Base-by-base conservation (phyloP, 1,140 invertebrate species). In the Lepidurus packardi region DNA sequence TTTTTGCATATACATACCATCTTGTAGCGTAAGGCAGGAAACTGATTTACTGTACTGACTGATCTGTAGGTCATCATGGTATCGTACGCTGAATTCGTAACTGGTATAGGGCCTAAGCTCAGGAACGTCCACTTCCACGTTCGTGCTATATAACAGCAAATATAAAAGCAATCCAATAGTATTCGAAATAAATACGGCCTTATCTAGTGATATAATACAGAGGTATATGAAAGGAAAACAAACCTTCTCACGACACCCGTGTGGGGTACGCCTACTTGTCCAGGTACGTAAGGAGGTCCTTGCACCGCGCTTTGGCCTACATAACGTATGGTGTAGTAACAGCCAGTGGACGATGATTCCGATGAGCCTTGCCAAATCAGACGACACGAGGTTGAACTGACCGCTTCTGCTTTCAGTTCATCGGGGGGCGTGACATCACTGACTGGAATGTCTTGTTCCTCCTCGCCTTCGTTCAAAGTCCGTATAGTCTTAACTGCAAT, bases 71-170 rank as follows among this genome's bases (percentile, higher is more conserved):
- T 65, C 43, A 53, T 78, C 41, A 45, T 53, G 74, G 41, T 75
- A 73, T 11, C 34, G 83, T 6, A 91, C 87, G 84, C 87, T 89
- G 80, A 90, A 89, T 81, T 89, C 87, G 81, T 91, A 91, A 10
- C 87, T 81, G 45, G 87, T 89, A 82, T 87, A 89, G 43, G 89
- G 87, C 81, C 84, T 88, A n/a, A 91, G 82, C 79, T 87, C 85
- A 73, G 84, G 84, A 8, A 90, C 82, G 43, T 84, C 82, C 42
- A 86, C 81, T 80, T 85, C 85, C 9, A 85, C 84, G 78, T 84
- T 84, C 74, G 87, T 86, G 80, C 87, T 88, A 65, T 7, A 47
- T 8, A 47, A 10, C 45, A 47, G 16, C 45, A 47, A n/a, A n/a
- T n/a, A n/a, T n/a, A 34, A 34, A 34, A 34, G 34, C 34, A 34